Evolutionary conservation across 1,140 invertebrate genomes (phyloP), one percentile per base, ranked within the genome.

Genomic region (Trissolcus basalis): DNA sequence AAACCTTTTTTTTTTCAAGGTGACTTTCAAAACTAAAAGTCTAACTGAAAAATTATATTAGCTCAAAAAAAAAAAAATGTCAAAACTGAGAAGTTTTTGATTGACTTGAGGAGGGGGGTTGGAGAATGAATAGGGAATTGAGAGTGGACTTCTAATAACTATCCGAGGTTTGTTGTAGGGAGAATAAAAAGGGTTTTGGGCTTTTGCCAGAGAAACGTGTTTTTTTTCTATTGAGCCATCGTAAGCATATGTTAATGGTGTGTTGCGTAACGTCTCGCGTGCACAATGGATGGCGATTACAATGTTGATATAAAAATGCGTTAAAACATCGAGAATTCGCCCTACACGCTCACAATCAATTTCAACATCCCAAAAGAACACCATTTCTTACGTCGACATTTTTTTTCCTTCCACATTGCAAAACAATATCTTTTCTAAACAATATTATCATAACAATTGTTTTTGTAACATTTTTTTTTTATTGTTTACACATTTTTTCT

Each of bases 131-230:
- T 60, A 49, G 12, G 44, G 15, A 45, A 59, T 59, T 12, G 51
- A 53, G 47, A 44, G 55, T 59, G 58, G 19, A 68, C 58, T 51
- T 45, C 11, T 45, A 68, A 59, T 53, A 27, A 51, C 55, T 59
- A 68, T 68, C 15, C 10, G 13, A 68, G 64, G 47, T 58, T 53
- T 45, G 61, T 55, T 32, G 51, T 53, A 45, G 48, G 48, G 48
- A 45, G 14, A 68, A 59, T 53, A 51, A 59, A 68, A 27, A 49
- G 64, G 64, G 54, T 58, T 68, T 67, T 44, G 55, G 12, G 35
- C 47, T 68, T 68, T 68, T 58, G 48, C 54, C 36, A 58, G 51
- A 51, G 54, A 68, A 68, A 68, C 64, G 64, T 68, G 54, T 68
- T 69, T 69, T 48, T 45, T 54, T 59, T 58, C 55, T 60, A 53